phyloP scores from a whole-genome alignment of 1,140 invertebrate species.

The Campoletis sonorensis region DNA sequence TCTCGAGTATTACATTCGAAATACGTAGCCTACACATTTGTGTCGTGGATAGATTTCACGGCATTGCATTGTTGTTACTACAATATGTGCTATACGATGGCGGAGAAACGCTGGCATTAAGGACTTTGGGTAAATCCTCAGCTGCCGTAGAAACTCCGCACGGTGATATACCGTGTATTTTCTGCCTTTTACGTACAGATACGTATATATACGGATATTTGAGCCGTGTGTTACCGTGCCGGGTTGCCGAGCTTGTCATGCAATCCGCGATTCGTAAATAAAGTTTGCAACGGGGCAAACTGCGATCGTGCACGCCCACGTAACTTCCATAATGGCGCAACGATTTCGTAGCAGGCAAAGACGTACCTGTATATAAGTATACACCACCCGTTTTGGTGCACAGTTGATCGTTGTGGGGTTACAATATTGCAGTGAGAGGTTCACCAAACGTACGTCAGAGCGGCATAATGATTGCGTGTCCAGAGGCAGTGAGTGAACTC shows the following conservation, averaged over 20 bases:
- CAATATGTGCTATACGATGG: constrained; percentile 9
- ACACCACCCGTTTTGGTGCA: not conserved
- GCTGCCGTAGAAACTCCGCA: constrained; percentile 13
- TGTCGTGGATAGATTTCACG: not conserved
- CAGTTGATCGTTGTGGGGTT: constrained; percentile 15
- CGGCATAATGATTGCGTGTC: constrained; percentile 73
- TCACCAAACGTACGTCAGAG: constrained; percentile 55
- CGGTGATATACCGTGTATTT: constrained; percentile 6
- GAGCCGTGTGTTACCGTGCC: not conserved
- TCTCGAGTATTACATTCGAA: not conserved
- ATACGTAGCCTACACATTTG: not conserved
- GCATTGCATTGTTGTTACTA: not conserved
- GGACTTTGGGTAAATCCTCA: constrained; percentile 39
- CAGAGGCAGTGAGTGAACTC: constrained; percentile 67
- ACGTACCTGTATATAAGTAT: constrained; percentile 30
- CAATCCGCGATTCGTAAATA: constrained; percentile 74
- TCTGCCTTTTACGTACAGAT: not conserved
- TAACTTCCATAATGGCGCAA: constrained; percentile 75
- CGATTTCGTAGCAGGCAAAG: constrained; percentile 65
- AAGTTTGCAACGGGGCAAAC: constrained; percentile 74
- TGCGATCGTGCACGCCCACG: constrained; percentile 74
- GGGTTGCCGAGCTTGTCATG: constrained; percentile 49
- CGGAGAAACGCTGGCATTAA: constrained; percentile 33
- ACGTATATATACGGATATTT: constrained; percentile 25
- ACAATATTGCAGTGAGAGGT: constrained; percentile 34